These are phyloP conservation scores for Vireo altiloquus DNA, from an alignment of 2,113 vertebrate genomes.

Conservation along the genomic window DNA sequence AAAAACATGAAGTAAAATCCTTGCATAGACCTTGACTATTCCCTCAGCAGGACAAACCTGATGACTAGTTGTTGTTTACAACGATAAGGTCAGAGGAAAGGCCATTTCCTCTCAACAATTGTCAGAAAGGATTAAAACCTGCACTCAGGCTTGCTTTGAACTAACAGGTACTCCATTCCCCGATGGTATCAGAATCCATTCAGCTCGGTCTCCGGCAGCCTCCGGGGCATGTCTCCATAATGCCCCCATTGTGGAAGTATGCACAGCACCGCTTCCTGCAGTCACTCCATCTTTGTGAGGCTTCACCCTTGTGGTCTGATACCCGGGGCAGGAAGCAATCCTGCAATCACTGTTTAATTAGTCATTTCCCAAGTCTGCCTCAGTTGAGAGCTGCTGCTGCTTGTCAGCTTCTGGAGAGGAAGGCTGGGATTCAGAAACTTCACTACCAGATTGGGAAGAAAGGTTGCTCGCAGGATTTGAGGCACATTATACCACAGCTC, in stretches of 20 bases:
- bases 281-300: slow-evolving; percentile 30
- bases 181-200: slow-evolving; percentile 56
- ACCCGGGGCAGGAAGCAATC: slow-evolving; percentile 55
- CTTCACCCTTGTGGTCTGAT: slow-evolving; percentile 52
- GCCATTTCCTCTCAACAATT: slow-evolving; percentile 66
- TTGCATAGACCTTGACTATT: slow-evolving; percentile 58
- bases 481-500: accelerated
- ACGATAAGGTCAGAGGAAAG: slow-evolving; percentile 68
- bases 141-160: slow-evolving; percentile 61
- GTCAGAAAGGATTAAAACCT: slow-evolving; percentile 68
- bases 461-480: background rate
- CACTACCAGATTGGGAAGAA: background rate
- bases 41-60: slow-evolving; percentile 44
- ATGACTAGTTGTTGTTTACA: slow-evolving; percentile 66
- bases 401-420: background rate
- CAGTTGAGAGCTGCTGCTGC: background rate
- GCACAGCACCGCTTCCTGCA: slow-evolving; percentile 38
- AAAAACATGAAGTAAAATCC: background rate
- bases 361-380: slow-evolving; percentile 53
- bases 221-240: slow-evolving; percentile 59
- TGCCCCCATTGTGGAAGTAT: slow-evolving; percentile 52
- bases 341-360: slow-evolving; percentile 62
- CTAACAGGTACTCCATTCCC: slow-evolving; percentile 63
- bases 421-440: background rate
- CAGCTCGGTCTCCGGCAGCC: slow-evolving; percentile 32